phyloP scores from a whole-genome alignment of 2,113 vertebrate species.

The Dascyllus trimaculatus region DNA sequence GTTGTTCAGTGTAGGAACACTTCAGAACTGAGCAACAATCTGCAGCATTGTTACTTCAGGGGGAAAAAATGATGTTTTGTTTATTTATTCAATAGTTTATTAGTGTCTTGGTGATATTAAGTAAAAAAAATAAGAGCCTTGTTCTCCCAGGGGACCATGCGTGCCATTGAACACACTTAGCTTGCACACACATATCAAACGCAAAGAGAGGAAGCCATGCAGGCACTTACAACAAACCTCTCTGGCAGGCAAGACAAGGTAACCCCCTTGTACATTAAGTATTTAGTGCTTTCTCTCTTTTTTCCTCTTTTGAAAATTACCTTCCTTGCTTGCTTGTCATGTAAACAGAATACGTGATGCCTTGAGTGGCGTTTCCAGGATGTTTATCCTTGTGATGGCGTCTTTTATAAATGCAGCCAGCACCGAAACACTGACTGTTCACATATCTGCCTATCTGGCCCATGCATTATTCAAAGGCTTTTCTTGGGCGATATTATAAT shows the following conservation, averaged over 20 bases:
- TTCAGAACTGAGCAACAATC: conserved; percentile 35
- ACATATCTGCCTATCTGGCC: conserved; percentile 79
- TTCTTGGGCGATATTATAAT: conserved; percentile 85
- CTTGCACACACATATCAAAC: conserved; percentile 80
- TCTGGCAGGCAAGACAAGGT: conserved; percentile 75
- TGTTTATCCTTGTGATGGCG: conserved; percentile 83
- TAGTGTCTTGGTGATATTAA: conserved; percentile 70
- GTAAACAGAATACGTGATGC: conserved; percentile 87
- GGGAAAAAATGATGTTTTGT: conserved; percentile 73
- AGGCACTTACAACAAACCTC: conserved; percentile 74
- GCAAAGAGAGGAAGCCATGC: conserved; percentile 63
- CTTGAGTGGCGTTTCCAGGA: conserved; percentile 82
- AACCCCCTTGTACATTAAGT: conserved; percentile 85
- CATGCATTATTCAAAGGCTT: conserved; percentile 87
- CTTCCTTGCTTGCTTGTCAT: conserved; percentile 82
- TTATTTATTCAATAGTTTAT: conserved; percentile 85
- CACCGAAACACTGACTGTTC: conserved; percentile 77
- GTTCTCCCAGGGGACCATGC: conserved; percentile 69
- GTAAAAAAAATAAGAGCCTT: conserved; percentile 47
- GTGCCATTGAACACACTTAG: conserved; percentile 68
- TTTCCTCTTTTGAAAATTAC: conserved; percentile 83
- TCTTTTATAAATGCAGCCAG: conserved; percentile 78
- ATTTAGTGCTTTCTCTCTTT: conserved; percentile 79
- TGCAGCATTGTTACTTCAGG: conserved; percentile 52
- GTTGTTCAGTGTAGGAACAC: conserved; percentile 38